Evolutionary conservation across 2,113 vertebrate species (phyloP).

Genomic region (Muntiacus reevesi): DNA sequence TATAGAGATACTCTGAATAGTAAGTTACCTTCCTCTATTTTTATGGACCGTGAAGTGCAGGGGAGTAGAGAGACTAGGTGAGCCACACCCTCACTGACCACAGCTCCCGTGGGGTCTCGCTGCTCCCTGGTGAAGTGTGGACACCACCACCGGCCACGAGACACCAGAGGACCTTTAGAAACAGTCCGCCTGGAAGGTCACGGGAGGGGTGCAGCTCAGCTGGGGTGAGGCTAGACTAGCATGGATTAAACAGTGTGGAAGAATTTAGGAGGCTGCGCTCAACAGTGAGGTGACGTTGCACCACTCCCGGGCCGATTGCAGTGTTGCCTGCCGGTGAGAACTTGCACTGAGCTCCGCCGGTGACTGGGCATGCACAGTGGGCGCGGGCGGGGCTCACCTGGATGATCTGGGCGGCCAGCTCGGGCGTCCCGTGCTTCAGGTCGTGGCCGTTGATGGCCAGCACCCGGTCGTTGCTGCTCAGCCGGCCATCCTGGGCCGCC

Average conservation of each 20-base stretch:
- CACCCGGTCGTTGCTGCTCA: slow-evolving; percentile 93
- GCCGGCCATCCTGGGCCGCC: slow-evolving; percentile 93
- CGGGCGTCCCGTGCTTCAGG: slow-evolving; percentile 93
- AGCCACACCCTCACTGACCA: background rate
- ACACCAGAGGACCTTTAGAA: background rate
- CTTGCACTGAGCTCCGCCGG: background rate
- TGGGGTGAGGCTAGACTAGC: background rate
- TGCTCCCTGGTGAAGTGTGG: background rate
- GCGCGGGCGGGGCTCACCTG: slow-evolving; percentile 83
- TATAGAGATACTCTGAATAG: background rate
- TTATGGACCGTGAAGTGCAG: background rate
- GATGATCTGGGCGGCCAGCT: slow-evolving; percentile 97
- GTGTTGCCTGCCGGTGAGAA: background rate
- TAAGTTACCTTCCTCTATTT: background rate
- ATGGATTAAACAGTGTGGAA: background rate
- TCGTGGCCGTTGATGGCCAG: slow-evolving; percentile 96
- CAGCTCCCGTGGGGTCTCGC: background rate
- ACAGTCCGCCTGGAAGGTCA: background rate
- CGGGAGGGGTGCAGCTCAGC: background rate
- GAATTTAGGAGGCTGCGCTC: background rate
- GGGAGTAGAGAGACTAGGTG: background rate
- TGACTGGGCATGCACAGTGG: background rate
- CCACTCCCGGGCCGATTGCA: background rate
- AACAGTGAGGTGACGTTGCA: background rate
- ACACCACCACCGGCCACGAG: background rate